A percentile compares a stretch with the other conserved stretches of the same genome.
Conservation (phyloP, 2,797 vertebrate species). For the Sebastes trivittatus region DNA sequence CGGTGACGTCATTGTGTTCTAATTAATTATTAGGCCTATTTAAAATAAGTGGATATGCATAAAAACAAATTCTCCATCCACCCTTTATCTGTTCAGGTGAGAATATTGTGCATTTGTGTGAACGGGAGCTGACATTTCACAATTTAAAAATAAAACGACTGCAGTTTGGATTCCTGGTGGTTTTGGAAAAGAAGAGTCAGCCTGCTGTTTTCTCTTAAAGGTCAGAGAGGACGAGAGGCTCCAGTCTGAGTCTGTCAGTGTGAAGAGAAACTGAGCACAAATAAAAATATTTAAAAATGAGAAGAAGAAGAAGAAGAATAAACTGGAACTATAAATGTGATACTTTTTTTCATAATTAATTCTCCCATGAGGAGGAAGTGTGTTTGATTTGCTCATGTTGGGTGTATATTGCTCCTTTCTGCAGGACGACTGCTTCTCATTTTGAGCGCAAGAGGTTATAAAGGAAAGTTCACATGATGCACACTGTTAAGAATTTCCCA, state of each 20-base stretch:
- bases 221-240: slow-evolving; percentile 7
- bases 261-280: neutral
- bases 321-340: neutral
- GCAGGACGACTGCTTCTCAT: slow-evolving; percentile 48
- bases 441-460: slow-evolving; percentile 5
- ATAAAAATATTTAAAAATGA: neutral
- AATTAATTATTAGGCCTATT: neutral
- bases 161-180: neutral
- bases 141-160: neutral
- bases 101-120: neutral
- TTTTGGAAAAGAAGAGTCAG: neutral
- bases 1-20: neutral
- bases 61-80: neutral
- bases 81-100: neutral
- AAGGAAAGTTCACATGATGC: too few relatives aligned
- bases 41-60: fast-evolving
- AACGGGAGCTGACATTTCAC: neutral
- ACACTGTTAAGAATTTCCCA: too few relatives aligned
- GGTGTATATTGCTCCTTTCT: slow-evolving; percentile 1
- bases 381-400: slow-evolving; percentile 7
- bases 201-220: neutral
- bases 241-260: neutral
- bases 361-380: neutral
- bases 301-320: neutral
- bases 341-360: neutral